Percentiles rank a stretch among this genome's conserved stretches.
These are phyloP conservation scores for Acanthornis magna DNA, from an alignment of 2,797 vertebrate species.

Conservation along the genomic window DNA sequence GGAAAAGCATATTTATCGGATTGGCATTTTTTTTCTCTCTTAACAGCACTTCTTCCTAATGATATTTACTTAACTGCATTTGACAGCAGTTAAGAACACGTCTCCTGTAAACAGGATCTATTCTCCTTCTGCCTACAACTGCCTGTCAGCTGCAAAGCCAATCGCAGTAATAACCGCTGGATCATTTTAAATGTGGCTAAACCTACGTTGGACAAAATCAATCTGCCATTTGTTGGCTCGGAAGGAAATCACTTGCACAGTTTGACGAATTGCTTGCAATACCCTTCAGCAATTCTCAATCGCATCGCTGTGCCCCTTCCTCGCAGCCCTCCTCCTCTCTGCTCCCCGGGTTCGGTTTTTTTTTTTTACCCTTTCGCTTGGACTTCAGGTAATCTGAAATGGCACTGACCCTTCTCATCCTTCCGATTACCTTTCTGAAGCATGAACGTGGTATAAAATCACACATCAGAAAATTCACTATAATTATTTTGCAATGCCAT, in stretches of 20 bases:
- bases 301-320: constrained; percentile 53
- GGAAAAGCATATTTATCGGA: constrained; percentile 72
- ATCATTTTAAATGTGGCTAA: constrained; percentile 85
- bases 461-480: constrained; percentile 92
- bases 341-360: constrained; percentile 30
- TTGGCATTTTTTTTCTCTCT: constrained; percentile 72
- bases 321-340: constrained; percentile 22
- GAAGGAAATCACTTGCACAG: constrained; percentile 82
- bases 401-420: constrained; percentile 93
- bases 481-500: constrained; percentile 97
- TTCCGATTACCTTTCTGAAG: constrained; percentile 92
- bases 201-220: constrained; percentile 87
- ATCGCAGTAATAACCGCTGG: constrained; percentile 87
- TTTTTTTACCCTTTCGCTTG: constrained; percentile 78
- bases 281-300: constrained; percentile 82
- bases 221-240: constrained; percentile 89
- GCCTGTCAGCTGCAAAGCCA: constrained; percentile 87
- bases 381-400: constrained; percentile 94
- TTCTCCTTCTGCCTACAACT: constrained; percentile 82
- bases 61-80: constrained; percentile 82
- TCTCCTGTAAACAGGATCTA: constrained; percentile 81
- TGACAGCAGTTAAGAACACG: constrained; percentile 82
- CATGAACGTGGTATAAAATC: constrained; percentile 91
- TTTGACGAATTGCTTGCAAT: constrained; percentile 84
- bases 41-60: constrained; percentile 75